phyloP scores from a whole-genome alignment of 2,888 invertebrate genomes.

The Leucophenga montana region DNA sequence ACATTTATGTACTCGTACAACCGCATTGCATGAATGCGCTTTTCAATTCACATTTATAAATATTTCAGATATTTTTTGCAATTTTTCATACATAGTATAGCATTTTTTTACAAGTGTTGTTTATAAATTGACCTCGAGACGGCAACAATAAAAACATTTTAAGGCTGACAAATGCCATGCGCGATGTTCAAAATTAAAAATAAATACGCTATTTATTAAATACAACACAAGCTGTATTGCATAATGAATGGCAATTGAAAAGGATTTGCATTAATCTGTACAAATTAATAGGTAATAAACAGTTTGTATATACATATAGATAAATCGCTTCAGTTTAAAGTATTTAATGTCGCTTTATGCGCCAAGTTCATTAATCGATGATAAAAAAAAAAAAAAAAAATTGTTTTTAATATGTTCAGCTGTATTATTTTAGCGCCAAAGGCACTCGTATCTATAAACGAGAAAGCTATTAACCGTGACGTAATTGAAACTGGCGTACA shows the following conservation, averaged over 20 bases:
- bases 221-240: no score
- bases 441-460: background rate
- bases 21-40: background rate
- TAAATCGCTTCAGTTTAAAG: conserved; percentile 43
- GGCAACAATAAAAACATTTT: no score
- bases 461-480: conserved; percentile 45
- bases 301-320: conserved; percentile 2
- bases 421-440: conserved; percentile 49
- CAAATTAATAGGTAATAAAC: conserved; percentile 63
- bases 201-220: no score
- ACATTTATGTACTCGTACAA: background rate
- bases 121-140: no score
- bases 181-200: no score
- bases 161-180: no score
- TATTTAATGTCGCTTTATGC: conserved; percentile 43
- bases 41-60: no score
- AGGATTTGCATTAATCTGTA: conserved; percentile 29
- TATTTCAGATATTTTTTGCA: no score
- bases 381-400: conserved; percentile 19
- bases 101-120: no score
- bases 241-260: no score
- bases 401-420: conserved; percentile 44
- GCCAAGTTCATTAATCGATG: conserved; percentile 18
- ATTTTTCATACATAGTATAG: no score
- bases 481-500: conserved; percentile 18